Conservation (phyloP, 1,140 invertebrate genomes). For the Ceratosolen solmsi region DNA sequence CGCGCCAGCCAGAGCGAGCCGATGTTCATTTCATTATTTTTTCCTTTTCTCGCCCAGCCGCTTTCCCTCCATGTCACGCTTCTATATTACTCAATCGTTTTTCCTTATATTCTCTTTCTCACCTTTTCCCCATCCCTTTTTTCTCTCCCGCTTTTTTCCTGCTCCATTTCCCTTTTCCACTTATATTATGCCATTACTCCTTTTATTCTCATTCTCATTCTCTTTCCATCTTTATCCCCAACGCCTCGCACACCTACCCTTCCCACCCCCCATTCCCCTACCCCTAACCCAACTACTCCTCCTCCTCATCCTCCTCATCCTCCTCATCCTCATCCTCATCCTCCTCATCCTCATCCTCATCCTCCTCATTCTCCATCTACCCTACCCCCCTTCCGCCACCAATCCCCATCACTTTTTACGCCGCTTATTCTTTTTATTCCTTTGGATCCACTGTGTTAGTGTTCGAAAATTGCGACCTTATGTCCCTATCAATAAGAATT, state of each 20-base stretch:
- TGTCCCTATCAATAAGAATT: background rate
- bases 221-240: background rate
- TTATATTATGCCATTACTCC: background rate
- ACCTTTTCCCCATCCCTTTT: background rate
- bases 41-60: conserved; percentile 54
- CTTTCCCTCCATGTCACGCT: background rate
- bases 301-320: too few relatives aligned
- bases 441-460: background rate
- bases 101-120: conserved; percentile 22
- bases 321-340: too few relatives aligned
- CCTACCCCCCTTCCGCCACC: background rate
- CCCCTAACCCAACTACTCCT: too few relatives aligned
- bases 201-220: background rate
- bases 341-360: too few relatives aligned
- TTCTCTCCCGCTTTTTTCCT: background rate
- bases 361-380: background rate
- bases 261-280: background rate
- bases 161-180: background rate
- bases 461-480: background rate
- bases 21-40: conserved; percentile 75
- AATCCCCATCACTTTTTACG: background rate
- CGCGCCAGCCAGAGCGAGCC: conserved; percentile 52
- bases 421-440: background rate
- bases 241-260: background rate
- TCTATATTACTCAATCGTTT: conserved; percentile 47